Evolutionary conservation across 2,797 vertebrate genomes (phyloP), one percentile per base, ranked within the genome.

Genomic region (Gorsachius magnificus): DNA sequence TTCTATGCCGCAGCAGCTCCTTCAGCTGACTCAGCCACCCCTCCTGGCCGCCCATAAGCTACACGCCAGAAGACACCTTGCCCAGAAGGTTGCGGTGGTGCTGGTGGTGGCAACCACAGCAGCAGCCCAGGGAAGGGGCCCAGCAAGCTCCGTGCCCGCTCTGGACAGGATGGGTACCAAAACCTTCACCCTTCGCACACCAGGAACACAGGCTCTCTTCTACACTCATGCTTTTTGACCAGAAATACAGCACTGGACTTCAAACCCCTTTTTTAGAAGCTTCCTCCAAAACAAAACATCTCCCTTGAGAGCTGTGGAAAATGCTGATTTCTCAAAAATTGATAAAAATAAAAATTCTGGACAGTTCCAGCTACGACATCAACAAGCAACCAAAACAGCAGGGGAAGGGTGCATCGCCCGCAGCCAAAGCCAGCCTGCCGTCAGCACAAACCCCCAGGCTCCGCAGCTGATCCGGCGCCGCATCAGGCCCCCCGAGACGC

Each of bases 171-270:
- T 81, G 69, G 46, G 35, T n/a, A 88, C 35, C 54, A 33, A 87
- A 82, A 57, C n/a, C 75, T 58, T 58, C 36, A 28, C 57, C 33
- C 10, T 63, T 16, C 0, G 1, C 38, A 24, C 0, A 0, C 45
- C 57, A 72, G 35, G 45, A 61, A 35, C 38, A 35, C 4, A 8
- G 50, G 28, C 22, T 68, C 25, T 54, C 66, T 22, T 68, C 66
- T 38, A 26, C 17, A 11, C 22, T 50, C 57, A 12, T 2, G 50
- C 6, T 77, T 82, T 78, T 43, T 45, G 22, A 66, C 31, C 64
- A 85, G 60, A 87, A 93, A 82, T 26, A 66, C n/a, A 71, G 45
- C 5, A 11, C 12, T 22, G 24, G 57, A 28, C 58, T 75, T 69
- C 19, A 69, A 81, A 92, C 41, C 1, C 14, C 51, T 4, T 74